phyloP scores from a whole-genome alignment of 2,797 vertebrate genomes.

The Cynodonichthys magdalenae region DNA sequence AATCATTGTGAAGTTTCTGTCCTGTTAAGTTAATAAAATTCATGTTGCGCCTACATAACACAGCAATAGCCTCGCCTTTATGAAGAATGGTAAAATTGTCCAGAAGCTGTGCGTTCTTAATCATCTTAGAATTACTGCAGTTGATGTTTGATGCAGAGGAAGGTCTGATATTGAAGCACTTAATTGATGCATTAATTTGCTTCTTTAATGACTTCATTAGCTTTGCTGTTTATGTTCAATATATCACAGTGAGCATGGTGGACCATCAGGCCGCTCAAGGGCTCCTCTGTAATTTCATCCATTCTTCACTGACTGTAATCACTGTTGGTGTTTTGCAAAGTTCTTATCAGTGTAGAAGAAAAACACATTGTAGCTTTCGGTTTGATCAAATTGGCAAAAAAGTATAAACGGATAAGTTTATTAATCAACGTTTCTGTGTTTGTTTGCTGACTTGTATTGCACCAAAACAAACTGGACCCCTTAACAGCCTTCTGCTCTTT shows the following conservation, averaged over 20 bases:
- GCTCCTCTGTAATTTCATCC: conserved; percentile 41
- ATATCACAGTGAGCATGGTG: conserved; percentile 36
- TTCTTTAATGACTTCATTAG: conserved; percentile 56
- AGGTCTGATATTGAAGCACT: conserved; percentile 41
- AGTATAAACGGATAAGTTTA: background rate
- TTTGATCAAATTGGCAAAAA: background rate
- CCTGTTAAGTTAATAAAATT: too few species aligned
- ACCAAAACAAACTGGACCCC: background rate
- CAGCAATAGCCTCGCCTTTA: background rate
- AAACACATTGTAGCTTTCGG: background rate
- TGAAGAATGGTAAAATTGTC: background rate
- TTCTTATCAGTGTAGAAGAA: conserved; percentile 15
- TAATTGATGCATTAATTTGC: conserved; percentile 56
- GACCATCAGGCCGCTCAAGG: conserved; percentile 47
- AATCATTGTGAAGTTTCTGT: too few species aligned
- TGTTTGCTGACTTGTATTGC: background rate
- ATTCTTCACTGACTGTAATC: conserved; percentile 37
- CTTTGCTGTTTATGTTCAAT: conserved; percentile 48
- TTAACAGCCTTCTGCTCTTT: background rate
- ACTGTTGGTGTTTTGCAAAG: conserved; percentile 24
- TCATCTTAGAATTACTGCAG: background rate
- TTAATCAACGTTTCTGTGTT: background rate
- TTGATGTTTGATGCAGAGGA: conserved; percentile 13
- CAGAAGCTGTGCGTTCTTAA: background rate
- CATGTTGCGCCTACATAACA: too few species aligned